These are phyloP conservation scores for Dendrophyllia cribrosa DNA, from an alignment of 64 coral and sea anemone species.

Conservation along the genomic window DNA sequence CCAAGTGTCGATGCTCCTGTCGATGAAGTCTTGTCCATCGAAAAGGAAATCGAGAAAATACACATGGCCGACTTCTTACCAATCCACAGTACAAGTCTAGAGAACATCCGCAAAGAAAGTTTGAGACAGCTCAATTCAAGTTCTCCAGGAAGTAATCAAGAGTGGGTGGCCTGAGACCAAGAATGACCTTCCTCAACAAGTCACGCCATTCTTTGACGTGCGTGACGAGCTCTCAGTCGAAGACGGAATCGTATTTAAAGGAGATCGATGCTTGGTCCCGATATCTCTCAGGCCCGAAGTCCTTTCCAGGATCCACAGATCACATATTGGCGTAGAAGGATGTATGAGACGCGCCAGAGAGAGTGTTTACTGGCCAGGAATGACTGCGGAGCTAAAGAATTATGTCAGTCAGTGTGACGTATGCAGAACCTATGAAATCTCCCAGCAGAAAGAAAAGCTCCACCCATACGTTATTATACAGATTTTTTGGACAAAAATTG, in stretches of 20 bases:
- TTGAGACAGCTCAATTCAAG: conserved; percentile 15
- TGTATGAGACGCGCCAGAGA: conserved; percentile 35
- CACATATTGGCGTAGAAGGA: conserved; percentile 45
- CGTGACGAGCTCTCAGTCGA: conserved; percentile 47
- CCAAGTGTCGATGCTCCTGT: no score
- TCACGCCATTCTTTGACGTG: conserved; percentile 15
- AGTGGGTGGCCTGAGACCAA: conserved; percentile 45
- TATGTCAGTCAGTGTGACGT: conserved; percentile 12
- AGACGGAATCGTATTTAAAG: conserved; percentile 49
- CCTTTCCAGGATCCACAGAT: conserved; percentile 7
- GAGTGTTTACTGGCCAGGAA: conserved; percentile 53
- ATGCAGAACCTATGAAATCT: conserved; percentile 4
- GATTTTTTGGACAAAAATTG: no score
- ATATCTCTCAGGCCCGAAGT: conserved; percentile 30
- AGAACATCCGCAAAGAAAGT: not conserved
- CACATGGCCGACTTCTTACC: no score
- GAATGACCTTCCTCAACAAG: not conserved
- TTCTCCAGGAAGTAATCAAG: conserved; percentile 9
- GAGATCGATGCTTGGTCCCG: conserved; percentile 13
- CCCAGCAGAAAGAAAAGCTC: conserved; percentile 21
- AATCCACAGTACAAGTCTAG: no score
- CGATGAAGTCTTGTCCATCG: no score
- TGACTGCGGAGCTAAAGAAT: conserved; percentile 8
- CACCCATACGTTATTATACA: no score
- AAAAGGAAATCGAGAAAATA: no score